Conservation (phyloP, 2,797 vertebrate genomes). For the Eurystomus glaucurus region DNA sequence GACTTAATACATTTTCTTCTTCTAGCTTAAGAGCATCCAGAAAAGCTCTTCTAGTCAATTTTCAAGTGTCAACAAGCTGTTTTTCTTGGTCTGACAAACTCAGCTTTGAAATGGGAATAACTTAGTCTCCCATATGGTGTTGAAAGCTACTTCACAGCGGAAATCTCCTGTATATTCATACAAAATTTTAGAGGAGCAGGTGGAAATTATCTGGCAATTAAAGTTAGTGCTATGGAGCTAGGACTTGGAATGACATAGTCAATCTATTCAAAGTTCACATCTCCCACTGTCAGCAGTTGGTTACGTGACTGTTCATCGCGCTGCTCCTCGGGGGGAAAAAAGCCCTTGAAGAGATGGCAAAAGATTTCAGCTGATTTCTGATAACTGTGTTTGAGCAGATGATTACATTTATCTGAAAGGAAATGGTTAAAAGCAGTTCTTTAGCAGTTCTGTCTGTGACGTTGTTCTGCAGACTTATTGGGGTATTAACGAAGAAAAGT, state of each 20-base stretch:
- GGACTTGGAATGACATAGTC: conserved; percentile 39
- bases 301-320: neutral
- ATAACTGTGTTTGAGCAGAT: neutral
- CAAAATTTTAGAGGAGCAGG: conserved; percentile 60
- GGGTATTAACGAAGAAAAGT: neutral
- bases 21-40: conserved; percentile 57
- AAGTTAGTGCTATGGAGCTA: conserved; percentile 52
- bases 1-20: conserved; percentile 49
- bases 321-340: neutral
- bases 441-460: neutral
- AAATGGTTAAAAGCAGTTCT: conserved; percentile 61
- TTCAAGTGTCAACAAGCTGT: conserved; percentile 72
- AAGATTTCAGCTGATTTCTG: conserved; percentile 41
- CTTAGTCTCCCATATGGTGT: conserved; percentile 69
- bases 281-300: conserved; percentile 44
- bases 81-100: conserved; percentile 68
- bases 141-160: conserved; percentile 52
- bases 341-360: neutral
- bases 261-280: conserved; percentile 30
- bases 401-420: conserved; percentile 42
- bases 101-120: conserved; percentile 70
- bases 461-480: neutral
- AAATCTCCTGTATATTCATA: conserved; percentile 72
- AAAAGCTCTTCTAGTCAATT: conserved; percentile 52
- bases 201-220: conserved; percentile 72